Percentiles rank a stretch among this genome's conserved stretches.
phyloP scores from a whole-genome alignment of 1,140 invertebrate genomes.

The Zeugodacus cucurbitae region DNA sequence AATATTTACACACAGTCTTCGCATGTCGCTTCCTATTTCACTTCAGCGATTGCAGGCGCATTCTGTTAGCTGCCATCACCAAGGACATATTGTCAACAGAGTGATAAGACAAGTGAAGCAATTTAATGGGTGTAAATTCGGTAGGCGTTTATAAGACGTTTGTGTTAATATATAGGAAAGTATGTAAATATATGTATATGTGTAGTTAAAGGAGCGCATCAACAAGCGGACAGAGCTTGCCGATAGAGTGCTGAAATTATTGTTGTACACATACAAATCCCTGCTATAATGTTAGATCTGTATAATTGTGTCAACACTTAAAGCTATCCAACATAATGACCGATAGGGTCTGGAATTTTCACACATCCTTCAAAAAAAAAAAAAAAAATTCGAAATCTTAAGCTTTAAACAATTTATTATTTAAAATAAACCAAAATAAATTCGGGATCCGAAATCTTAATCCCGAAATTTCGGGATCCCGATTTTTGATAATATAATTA shows the following conservation, averaged over 20 bases:
- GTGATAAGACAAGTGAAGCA: slow-evolving; percentile 21
- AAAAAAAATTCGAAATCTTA: too few relatives aligned
- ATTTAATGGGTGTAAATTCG: background rate
- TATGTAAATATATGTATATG: background rate
- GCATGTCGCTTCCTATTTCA: background rate
- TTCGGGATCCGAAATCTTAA: too few relatives aligned
- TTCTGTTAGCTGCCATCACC: background rate
- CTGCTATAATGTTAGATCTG: background rate
- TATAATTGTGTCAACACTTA: too few relatives aligned
- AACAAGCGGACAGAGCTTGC: background rate
- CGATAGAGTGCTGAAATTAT: background rate
- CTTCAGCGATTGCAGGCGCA: background rate
- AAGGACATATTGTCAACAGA: slow-evolving; percentile 7
- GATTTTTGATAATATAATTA: too few relatives aligned
- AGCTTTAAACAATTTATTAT: too few relatives aligned
- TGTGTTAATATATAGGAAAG: background rate
- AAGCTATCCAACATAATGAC: too few relatives aligned
- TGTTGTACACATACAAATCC: background rate
- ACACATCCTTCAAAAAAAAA: too few relatives aligned
- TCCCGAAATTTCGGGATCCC: too few relatives aligned
- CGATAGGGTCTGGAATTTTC: too few relatives aligned
- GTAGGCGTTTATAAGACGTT: background rate
- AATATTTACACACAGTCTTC: background rate
- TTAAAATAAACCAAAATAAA: too few relatives aligned
- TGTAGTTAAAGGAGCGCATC: background rate